Conservation (phyloP, 2,113 vertebrate genomes). For the Notothenia rossii region DNA sequence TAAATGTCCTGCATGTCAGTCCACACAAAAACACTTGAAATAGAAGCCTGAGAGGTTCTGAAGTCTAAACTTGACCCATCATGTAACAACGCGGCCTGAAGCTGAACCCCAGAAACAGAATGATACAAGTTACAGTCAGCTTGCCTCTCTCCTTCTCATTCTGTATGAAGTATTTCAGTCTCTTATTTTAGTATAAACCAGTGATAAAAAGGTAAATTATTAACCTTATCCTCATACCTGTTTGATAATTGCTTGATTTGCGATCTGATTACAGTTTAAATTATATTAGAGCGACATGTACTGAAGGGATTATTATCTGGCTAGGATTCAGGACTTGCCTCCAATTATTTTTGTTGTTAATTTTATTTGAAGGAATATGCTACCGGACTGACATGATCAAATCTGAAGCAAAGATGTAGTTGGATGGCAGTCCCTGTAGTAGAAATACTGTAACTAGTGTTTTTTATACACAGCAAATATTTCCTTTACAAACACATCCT, state of each 20-base stretch:
- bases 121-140: conserved; percentile 26
- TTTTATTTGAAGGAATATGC: too few species aligned
- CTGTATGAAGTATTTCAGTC: conserved; percentile 1
- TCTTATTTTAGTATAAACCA: not conserved
- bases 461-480: not conserved
- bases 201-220: not conserved
- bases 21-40: conserved; percentile 25
- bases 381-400: too few species aligned
- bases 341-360: not conserved
- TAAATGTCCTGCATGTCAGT: conserved; percentile 13
- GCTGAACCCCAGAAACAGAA: conserved; percentile 61
- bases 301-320: not conserved
- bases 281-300: conserved; percentile 1
- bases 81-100: conserved; percentile 38
- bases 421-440: not conserved
- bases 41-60: conserved; percentile 29
- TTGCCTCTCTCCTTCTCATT: conserved; percentile 11
- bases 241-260: not conserved
- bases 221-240: not conserved
- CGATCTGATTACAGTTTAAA: not conserved
- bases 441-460: not conserved
- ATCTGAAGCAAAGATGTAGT: not conserved
- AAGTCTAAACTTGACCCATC: conserved; percentile 43
- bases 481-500: not conserved
- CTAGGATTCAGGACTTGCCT: not conserved